These are phyloP conservation scores for Selene dorsalis DNA, from an alignment of 2,797 vertebrate species.

Conservation along the genomic window DNA sequence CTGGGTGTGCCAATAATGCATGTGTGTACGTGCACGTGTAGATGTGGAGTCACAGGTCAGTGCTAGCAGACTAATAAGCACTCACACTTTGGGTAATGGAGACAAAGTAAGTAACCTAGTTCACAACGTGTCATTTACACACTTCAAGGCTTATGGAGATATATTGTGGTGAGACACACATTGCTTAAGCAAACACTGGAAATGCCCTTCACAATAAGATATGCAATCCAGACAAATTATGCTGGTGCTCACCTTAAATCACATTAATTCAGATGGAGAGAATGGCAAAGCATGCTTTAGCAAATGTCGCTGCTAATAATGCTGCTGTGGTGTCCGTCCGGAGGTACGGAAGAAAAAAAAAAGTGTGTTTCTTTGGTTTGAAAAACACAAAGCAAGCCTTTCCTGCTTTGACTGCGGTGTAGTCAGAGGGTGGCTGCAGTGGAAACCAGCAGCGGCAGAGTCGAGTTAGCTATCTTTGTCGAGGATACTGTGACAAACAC, in stretches of 20 bases:
- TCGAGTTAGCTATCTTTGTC: constrained; percentile 24
- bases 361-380: not conserved
- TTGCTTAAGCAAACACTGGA: constrained; percentile 54
- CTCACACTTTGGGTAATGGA: constrained; percentile 80
- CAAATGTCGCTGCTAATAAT: constrained; percentile 39
- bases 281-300: constrained; percentile 29
- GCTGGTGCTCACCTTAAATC: constrained; percentile 38
- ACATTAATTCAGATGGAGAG: constrained; percentile 34
- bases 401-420: not conserved
- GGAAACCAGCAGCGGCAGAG: not conserved
- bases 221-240: constrained; percentile 42
- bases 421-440: not conserved
- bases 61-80: constrained; percentile 75
- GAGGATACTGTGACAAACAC: constrained; percentile 26
- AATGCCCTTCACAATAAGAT: constrained; percentile 55
- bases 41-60: constrained; percentile 70
- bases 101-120: constrained; percentile 78
- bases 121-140: constrained; percentile 71
- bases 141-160: constrained; percentile 77
- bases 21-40: constrained; percentile 36
- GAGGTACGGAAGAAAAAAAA: not conserved
- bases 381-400: constrained; percentile 14
- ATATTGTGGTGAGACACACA: constrained; percentile 47
- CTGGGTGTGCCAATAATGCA: constrained; percentile 52
- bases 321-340: not conserved